phyloP scores from a whole-genome alignment of 2,113 vertebrate genomes.

The Fregata magnificens region DNA sequence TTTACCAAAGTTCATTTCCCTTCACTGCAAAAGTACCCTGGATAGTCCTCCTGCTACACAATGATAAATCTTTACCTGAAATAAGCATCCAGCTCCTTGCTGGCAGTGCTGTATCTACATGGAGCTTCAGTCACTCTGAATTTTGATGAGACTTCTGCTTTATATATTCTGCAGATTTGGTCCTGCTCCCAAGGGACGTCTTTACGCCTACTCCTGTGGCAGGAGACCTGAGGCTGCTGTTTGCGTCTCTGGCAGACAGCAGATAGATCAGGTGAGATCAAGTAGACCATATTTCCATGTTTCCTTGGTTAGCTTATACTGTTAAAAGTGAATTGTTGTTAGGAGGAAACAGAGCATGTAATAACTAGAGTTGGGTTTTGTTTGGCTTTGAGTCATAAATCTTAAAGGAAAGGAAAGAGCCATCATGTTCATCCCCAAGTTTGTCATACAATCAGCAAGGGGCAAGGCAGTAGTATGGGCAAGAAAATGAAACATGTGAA shows the following conservation, averaged over 20 bases:
- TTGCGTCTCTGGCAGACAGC: background rate
- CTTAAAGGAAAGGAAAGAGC: conserved; percentile 51
- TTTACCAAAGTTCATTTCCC: background rate
- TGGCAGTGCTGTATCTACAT: background rate
- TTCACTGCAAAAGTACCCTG: background rate
- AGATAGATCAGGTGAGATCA: conserved; percentile 16
- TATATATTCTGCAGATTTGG: background rate
- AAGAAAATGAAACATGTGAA: conserved; percentile 68
- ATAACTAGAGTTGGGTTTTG: conserved; percentile 35
- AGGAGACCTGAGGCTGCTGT: conserved; percentile 22
- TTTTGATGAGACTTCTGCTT: background rate
- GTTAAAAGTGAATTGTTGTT: conserved; percentile 34
- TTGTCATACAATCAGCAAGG: conserved; percentile 65
- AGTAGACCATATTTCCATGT: conserved; percentile 36
- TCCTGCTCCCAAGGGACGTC: background rate
- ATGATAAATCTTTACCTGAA: background rate
- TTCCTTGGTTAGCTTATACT: conserved; percentile 39
- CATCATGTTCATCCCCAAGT: conserved; percentile 58
- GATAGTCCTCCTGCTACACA: background rate
- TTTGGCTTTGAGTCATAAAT: conserved; percentile 67
- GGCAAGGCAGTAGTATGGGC: conserved; percentile 56
- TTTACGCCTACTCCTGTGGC: background rate
- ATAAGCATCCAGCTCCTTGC: background rate
- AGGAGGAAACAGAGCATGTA: conserved; percentile 48
- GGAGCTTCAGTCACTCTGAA: background rate